A percentile compares a stretch with the other conserved stretches of the same genome.
Conservation (phyloP, 2,113 vertebrate genomes). For the Alligator mississippiensis region DNA sequence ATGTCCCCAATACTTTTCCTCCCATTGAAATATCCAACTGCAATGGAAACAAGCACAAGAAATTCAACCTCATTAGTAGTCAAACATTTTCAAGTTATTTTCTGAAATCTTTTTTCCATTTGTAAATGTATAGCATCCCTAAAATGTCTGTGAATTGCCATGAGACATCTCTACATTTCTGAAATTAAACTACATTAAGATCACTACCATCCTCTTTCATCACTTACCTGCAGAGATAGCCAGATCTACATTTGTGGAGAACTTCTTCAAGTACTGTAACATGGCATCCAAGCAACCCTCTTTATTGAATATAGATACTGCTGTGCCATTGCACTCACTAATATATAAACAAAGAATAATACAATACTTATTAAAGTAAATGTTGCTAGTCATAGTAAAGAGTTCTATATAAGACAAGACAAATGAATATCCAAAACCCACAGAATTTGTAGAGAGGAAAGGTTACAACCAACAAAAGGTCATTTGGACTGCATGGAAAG, state of each 20-base stretch:
- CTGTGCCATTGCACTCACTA: conserved; percentile 93
- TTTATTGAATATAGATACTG: conserved; percentile 91
- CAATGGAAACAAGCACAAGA: background rate
- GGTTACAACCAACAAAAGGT: background rate
- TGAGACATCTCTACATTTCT: background rate
- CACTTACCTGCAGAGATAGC: conserved; percentile 91
- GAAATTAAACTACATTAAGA: background rate
- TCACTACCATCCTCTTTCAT: conserved; percentile 1
- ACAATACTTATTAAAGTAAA: background rate
- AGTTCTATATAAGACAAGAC: background rate
- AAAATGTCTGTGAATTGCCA: background rate
- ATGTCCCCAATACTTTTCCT: background rate
- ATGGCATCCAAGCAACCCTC: conserved; percentile 89
- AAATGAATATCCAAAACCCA: background rate
- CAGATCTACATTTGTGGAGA: conserved; percentile 86
- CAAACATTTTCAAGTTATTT: background rate
- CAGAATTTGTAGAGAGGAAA: background rate
- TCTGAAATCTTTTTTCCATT: background rate
- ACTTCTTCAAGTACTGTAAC: conserved; percentile 88
- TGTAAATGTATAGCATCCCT: background rate
- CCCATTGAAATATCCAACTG: background rate
- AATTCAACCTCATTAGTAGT: background rate
- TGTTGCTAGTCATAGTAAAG: too few species aligned
- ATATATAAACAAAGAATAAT: background rate
- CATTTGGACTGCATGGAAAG: background rate